Evolutionary conservation across 2,888 invertebrate genomes (phyloP).

Genomic region (Campoplex capitator): DNA sequence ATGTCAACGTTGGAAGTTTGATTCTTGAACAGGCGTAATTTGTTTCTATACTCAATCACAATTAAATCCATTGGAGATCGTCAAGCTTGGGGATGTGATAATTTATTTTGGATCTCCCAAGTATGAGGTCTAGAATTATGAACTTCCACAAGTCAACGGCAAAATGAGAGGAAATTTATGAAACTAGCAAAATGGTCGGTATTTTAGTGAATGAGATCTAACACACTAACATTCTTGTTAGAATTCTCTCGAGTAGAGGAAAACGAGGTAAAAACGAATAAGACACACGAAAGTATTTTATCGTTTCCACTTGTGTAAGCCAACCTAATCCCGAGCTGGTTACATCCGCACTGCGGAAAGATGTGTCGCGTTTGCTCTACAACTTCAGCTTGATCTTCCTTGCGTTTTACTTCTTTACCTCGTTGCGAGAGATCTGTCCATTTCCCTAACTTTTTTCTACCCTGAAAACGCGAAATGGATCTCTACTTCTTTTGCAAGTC

Average conservation of each 20-base stretch:
- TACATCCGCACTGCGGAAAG: conserved; percentile 70
- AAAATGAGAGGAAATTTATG: not conserved
- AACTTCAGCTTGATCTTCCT: conserved; percentile 40
- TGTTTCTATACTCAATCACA: not conserved
- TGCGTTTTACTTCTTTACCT: conserved; percentile 27
- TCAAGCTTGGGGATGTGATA: not conserved
- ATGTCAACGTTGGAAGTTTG: not conserved
- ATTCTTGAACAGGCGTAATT: no score
- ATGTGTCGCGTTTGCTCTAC: conserved; percentile 58
- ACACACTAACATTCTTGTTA: not conserved
- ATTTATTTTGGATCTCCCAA: not conserved
- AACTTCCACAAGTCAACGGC: conserved; percentile 1
- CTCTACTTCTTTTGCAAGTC: conserved; percentile 6
- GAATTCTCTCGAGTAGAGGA: not conserved
- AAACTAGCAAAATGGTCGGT: not conserved
- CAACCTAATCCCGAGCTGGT: conserved; percentile 66
- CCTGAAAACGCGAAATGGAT: not conserved
- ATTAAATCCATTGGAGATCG: not conserved
- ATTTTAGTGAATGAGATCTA: not conserved
- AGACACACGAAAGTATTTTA: conserved; percentile 45
- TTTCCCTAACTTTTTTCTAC: conserved; percentile 6
- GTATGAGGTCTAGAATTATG: not conserved
- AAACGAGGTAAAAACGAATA: conserved; percentile 19
- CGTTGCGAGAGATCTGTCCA: conserved; percentile 11
- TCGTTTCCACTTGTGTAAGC: conserved; percentile 58